Evolutionary conservation across 1,140 invertebrate genomes (phyloP), one percentile per base, ranked within the genome.

Genomic region (Neodiprion fabricii): DNA sequence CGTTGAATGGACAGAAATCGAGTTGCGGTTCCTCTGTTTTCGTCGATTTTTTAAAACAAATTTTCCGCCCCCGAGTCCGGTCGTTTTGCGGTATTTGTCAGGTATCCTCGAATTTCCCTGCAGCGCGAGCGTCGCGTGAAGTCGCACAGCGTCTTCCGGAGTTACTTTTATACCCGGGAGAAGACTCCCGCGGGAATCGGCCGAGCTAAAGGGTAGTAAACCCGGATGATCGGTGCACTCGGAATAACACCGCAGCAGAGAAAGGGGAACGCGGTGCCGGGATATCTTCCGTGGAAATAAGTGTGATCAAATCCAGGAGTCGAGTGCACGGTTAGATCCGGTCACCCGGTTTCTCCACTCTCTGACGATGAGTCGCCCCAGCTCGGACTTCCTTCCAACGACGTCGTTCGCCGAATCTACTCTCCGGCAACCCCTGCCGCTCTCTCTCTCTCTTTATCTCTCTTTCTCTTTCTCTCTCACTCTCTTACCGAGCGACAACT

Each of bases 311-410:
- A 61, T 61, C 53, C 53, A 61, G 53, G 53, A 61, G 53, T 81
- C 79, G 77, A 81, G 79, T 73, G 76, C 73, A 67, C 67, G 72
- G 71, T 53, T 49, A 69, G 14, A 12, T 40, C 10, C 68, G 68
- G 23, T 40, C 68, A 65, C 61, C 7, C 61, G 61, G 12, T 14
- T 65, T 17, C 12, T 65, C 61, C 61, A 14, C 17, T 17, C 17
- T 82, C 80, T 82, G 80, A 82, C 75, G 76, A 76, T 79, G 79
- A 82, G 80, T 78, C 71, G 80, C 75, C 78, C 79, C 12, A 12
- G 23, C n/a, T 2, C 68, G 12, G 17, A 65, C 61, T 14, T 14
- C 7, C 61, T 65, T 7, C 4, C 14, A 61, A 61, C 53, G 53
- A 61, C 7, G 53, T 61, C 53, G 53, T 17, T 61, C 53, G 11